A percentile compares a stretch with the other conserved stretches of the same genome.
Evolutionary conservation across 2,888 invertebrate species (phyloP).

Genomic region (Tyria jacobaeae): DNA sequence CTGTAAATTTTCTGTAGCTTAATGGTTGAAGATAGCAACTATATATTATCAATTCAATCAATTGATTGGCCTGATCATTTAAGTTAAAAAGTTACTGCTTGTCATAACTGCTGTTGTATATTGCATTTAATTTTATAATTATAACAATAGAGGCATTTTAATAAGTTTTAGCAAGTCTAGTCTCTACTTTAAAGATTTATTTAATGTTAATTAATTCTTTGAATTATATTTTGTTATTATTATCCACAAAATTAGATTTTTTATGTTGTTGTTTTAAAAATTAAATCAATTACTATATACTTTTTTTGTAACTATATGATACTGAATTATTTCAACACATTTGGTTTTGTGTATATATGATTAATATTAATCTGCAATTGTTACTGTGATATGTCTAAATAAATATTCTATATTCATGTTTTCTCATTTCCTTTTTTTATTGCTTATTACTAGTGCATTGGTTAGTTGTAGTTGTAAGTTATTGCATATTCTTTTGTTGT

Average conservation of each 20-base stretch:
- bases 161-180: neutral
- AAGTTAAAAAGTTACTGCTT: neutral
- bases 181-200: neutral
- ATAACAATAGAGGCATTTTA: neutral
- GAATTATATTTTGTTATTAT: neutral
- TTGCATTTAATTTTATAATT: neutral
- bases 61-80: too few species aligned
- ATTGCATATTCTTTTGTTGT: too few species aligned
- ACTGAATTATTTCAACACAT: conserved; percentile 4
- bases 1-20: too few species aligned
- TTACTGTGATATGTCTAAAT: conserved; percentile 52
- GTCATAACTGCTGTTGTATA: neutral
- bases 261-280: neutral
- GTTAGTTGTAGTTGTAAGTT: too few species aligned
- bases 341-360: neutral
- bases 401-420: conserved; percentile 24
- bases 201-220: neutral
- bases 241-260: neutral
- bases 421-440: neutral
- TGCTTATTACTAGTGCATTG: too few species aligned
- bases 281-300: conserved; percentile 3
- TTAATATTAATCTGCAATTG: conserved; percentile 11
- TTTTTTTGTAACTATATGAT: neutral
- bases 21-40: too few species aligned
- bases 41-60: too few species aligned